Percentiles rank a stretch among this genome's conserved stretches.
Evolutionary conservation across 2,888 invertebrate species (phyloP).

Genomic region (Cordylochernes scorpioides): DNA sequence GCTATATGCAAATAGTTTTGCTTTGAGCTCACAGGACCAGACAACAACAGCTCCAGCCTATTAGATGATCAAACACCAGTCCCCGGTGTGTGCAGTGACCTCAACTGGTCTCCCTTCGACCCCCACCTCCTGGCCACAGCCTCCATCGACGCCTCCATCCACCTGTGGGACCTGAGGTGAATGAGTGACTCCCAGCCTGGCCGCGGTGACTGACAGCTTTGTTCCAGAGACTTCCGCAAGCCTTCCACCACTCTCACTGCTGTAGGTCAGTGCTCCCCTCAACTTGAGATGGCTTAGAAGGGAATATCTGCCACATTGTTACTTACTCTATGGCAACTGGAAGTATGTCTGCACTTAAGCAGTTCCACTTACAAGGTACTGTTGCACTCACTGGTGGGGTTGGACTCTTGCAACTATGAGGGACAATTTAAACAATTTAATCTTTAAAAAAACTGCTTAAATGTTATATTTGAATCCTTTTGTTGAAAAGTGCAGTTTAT

Average conservation of each 20-base stretch:
- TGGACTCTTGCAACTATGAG: no score
- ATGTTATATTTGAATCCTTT: no score
- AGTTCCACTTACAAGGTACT: no score
- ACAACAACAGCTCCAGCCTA: no score
- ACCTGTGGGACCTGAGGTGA: conserved; percentile 55
- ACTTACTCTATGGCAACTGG: background rate
- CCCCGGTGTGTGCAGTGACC: conserved; percentile 35
- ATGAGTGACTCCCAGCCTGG: background rate
- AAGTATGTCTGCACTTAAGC: no score
- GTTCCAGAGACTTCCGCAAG: conserved; percentile 41
- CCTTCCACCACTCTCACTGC: conserved; percentile 60
- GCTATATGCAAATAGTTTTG: background rate
- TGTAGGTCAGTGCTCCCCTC: conserved; percentile 34
- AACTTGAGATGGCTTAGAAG: no score
- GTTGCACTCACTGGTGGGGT: no score
- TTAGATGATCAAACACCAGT: no score
- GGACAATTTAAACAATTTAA: no score
- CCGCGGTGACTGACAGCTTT: background rate
- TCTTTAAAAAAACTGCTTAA: no score
- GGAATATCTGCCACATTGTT: background rate
- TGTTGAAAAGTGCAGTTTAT: no score
- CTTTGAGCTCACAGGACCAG: no score
- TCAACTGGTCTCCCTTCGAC: conserved; percentile 66
- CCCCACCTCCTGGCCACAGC: conserved; percentile 49
- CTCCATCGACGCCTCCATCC: conserved; percentile 73